Percentiles rank a stretch among this genome's conserved stretches.
phyloP scores from a whole-genome alignment of 2,797 vertebrate genomes.

The Ceryle rudis region DNA sequence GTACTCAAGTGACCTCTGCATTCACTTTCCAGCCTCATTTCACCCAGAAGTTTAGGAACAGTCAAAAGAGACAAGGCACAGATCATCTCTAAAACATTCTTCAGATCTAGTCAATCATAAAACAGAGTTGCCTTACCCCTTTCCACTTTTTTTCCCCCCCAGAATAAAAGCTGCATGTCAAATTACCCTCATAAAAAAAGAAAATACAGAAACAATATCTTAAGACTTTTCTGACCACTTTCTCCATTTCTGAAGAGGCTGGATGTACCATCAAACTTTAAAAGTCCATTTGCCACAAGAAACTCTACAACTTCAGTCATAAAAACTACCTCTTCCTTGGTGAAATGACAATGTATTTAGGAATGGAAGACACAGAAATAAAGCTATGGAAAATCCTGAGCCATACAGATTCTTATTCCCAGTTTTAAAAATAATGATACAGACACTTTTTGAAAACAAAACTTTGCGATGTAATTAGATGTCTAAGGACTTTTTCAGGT shows the following conservation, averaged over 20 bases:
- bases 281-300: not conserved
- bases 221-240: accelerated
- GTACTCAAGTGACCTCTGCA: not conserved
- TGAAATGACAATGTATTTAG: not conserved
- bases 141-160: not conserved
- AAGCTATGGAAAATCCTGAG: not conserved
- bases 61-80: not conserved
- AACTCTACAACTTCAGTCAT: not conserved
- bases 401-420: not conserved
- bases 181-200: not conserved
- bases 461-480: not conserved
- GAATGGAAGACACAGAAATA: not conserved
- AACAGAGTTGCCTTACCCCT: accelerated
- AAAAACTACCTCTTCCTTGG: not conserved
- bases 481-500: not conserved
- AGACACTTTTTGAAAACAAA: not conserved
- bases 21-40: not conserved
- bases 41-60: not conserved
- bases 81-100: not conserved
- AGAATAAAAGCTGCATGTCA: not conserved
- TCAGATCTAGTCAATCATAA: not conserved
- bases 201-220: not conserved
- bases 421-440: not conserved
- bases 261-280: not conserved
- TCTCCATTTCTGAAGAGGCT: not conserved